Evolutionary conservation across 2,797 vertebrate genomes (phyloP), one percentile per base, ranked within the genome.

Genomic region (Scyliorhinus canicula): DNA sequence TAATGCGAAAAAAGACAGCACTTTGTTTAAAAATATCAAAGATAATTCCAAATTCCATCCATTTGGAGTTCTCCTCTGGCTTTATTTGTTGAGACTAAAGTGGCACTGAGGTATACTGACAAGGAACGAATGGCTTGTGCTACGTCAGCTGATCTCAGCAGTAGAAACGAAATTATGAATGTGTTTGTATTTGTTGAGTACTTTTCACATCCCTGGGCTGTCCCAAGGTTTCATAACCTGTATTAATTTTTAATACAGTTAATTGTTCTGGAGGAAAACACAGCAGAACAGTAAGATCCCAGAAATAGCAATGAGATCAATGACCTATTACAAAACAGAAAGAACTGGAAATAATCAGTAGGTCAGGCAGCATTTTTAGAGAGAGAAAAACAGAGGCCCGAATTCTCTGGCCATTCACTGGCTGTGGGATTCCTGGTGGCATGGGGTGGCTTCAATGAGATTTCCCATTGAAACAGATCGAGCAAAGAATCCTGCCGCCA

Each of bases 11-110:
- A 26, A 28, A 50, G 85, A 35, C 4, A 35, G 50, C 65, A 63
- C 63, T 63, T 91, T 63, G 60, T 91, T 91, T 91, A 44, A 88
- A 88, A 21, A 44, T 91, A 26, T 65, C 88, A 63, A 91, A n/a
- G 5, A 28, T 91, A 91, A 65, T 44, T 65, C 3, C 21, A 50
- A 63, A 65, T 26, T 65, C 9, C 8, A 91, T 65, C 9, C 8
- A 91, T 63, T 91, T 6, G 9, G 40, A 63, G 9, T 11, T 40
- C 40, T 9, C 55, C 55, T 35, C 40, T 63, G 8, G 24, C 21
- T 63, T 91, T 57, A 88, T 88, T 52, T 85, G 84, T 50, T 31
- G 4, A 86, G 26, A n/a, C 4, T 55, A 16, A 14, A 16, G 88
- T 44, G 35, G 60, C 9, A 1, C 85, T 47, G 44, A 82, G 44